Percentiles rank a stretch among this genome's conserved stretches.
phyloP scores from a whole-genome alignment of 2,113 vertebrate species.

The Neotoma lepida region DNA sequence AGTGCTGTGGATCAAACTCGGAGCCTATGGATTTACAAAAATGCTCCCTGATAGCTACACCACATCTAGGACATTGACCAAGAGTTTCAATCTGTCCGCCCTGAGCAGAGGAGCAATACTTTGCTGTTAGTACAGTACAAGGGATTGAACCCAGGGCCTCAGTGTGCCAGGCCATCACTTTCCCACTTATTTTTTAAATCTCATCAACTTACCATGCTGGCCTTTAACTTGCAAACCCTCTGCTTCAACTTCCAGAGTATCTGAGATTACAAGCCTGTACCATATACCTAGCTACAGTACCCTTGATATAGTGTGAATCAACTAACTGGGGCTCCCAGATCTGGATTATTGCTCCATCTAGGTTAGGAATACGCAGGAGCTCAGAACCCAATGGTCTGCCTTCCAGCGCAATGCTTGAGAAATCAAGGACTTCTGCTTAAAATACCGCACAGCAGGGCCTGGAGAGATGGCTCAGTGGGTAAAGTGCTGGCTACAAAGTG shows the following conservation, averaged over 20 bases:
- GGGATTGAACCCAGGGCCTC: not conserved
- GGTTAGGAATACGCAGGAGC: not conserved
- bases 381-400: not conserved
- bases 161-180: not conserved
- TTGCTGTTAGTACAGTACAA: too few relatives aligned
- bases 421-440: constrained; percentile 51
- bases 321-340: constrained; percentile 3
- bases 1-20: not conserved
- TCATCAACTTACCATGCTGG: not conserved
- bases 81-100: not conserved
- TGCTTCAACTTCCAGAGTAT: not conserved
- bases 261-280: not conserved
- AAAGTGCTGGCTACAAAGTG: not conserved
- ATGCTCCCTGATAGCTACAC: too few relatives aligned
- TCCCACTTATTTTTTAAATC: not conserved
- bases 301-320: not conserved
- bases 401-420: constrained; percentile 41
- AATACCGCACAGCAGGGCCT: constrained; percentile 16
- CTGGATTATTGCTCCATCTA: not conserved
- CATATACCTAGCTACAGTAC: not conserved
- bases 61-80: too few relatives aligned
- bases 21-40: not conserved
- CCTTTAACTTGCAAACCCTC: not conserved
- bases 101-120: not conserved
- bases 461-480: not conserved